Evolutionary conservation across 2,797 vertebrate species (phyloP).

Genomic region (Lagodon rhomboides): DNA sequence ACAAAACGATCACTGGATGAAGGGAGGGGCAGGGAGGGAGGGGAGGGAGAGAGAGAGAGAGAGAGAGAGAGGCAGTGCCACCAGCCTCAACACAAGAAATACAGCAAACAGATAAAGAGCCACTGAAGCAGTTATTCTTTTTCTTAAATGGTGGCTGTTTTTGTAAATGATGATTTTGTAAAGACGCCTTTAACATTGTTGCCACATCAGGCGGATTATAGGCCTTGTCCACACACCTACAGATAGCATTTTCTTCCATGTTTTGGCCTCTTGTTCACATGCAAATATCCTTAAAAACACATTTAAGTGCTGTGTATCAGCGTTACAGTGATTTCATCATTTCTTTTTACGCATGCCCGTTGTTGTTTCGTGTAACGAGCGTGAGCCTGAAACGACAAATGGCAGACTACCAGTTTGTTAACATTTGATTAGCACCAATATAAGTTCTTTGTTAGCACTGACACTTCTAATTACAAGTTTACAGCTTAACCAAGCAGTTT

Average conservation of each 20-base stretch:
- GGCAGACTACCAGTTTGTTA: background rate
- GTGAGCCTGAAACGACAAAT: background rate
- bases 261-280: too few species aligned
- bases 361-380: background rate
- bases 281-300: too few species aligned
- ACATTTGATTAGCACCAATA: background rate
- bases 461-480: too few species aligned
- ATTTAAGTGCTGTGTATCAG: too few species aligned
- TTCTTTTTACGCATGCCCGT: background rate
- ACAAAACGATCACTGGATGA: slow-evolving; percentile 79
- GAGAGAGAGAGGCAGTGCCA: slow-evolving; percentile 43
- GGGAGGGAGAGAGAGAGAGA: slow-evolving; percentile 8
- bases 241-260: too few species aligned
- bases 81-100: slow-evolving; percentile 62
- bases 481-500: background rate
- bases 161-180: slow-evolving; percentile 5
- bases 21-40: slow-evolving; percentile 46
- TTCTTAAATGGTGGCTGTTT: slow-evolving; percentile 40
- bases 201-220: background rate
- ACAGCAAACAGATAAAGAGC: slow-evolving; percentile 64
- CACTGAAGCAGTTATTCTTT: slow-evolving; percentile 47
- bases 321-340: background rate
- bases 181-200: background rate
- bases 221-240: too few species aligned
- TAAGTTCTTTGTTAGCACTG: background rate